phyloP scores from a whole-genome alignment of 2,888 invertebrate species.

The Drosophila affinis region DNA sequence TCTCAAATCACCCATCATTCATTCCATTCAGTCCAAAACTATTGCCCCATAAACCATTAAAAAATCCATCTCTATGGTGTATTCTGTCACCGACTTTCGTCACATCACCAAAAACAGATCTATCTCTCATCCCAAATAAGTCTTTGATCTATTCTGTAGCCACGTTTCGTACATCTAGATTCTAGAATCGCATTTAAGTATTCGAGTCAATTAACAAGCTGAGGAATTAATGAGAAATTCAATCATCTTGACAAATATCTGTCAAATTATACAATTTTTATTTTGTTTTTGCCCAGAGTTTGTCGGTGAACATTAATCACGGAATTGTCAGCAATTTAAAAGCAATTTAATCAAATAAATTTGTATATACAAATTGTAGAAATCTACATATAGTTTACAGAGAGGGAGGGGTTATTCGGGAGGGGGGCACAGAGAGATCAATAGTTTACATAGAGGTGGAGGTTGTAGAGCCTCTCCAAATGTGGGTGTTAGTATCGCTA shows the following conservation, averaged over 20 bases:
- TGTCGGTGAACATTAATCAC: slow-evolving; percentile 18
- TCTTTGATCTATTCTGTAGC: slow-evolving; percentile 7
- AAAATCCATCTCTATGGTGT: neutral
- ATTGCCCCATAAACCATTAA: slow-evolving; percentile 7
- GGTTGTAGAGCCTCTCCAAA: slow-evolving; percentile 3
- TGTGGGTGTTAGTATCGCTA: slow-evolving; percentile 22
- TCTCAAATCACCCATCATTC: too few relatives aligned
- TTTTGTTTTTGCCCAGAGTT: slow-evolving; percentile 20
- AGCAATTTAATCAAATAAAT: slow-evolving; percentile 14
- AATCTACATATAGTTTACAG: neutral
- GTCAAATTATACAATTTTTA: slow-evolving; percentile 29
- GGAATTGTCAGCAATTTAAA: slow-evolving; percentile 15
- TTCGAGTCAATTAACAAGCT: slow-evolving; percentile 11
- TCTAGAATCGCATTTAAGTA: slow-evolving; percentile 6
- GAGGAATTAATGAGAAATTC: slow-evolving; percentile 1
- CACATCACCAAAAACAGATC: slow-evolving; percentile 11
- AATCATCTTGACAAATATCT: slow-evolving; percentile 19
- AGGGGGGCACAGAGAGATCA: neutral
- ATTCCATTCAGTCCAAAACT: neutral
- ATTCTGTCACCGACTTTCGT: slow-evolving; percentile 1
- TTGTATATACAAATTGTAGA: neutral
- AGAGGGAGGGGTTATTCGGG: neutral
- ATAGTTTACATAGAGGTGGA: slow-evolving; percentile 12
- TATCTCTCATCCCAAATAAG: slow-evolving; percentile 3
- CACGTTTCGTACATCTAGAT: slow-evolving; percentile 17